Evolutionary conservation across 1,140 invertebrate genomes (phyloP), one percentile per base, ranked within the genome.

Genomic region (Drosophila virilis): DNA sequence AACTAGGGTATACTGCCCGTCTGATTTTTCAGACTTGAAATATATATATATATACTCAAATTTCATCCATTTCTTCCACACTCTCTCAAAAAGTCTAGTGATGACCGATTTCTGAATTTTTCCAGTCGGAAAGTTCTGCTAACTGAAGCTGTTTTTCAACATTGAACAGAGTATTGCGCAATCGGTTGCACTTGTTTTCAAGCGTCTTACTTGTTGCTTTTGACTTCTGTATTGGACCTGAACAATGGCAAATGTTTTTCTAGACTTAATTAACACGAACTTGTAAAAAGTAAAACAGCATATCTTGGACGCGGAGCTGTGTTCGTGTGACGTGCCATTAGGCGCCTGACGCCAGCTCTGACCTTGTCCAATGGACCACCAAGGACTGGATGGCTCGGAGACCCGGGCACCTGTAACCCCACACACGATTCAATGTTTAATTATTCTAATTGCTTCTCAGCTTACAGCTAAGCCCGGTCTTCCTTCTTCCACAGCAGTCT

Each of bases 361-460:
- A 77, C 70, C 75, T 77, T 78, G 66, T 78, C 66, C 46, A 38
- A 60, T 55, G 59, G 58, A 72, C 32, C 67, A 50, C 9, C 28
- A 51, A 5, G 22, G 37, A 12, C 12, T 32, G 28, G 17, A 5
- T n/a, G 15, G 15, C 42, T 28, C 17, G 37, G 17, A 33, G n/a
- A 42, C 22, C 54, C 8, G 13, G 9, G 15, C 9, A 17, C 10
- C 54, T 50, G 22, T 33, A 12, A 8, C 35, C 6, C 48, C 13
- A 43, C 45, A 37, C 43, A 60, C 32, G 9, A n/a, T 35, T 35
- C 28, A 60, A 22, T 38, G 22, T 33, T 80, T 80, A 80, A 81
- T 81, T 80, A 80, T 81, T 81, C 79, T 77, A 81, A 81, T 81
- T 80, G 73, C 59, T 79, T 72, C 55, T 35, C 43, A 50, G 68